phyloP scores from a whole-genome alignment of 2,888 invertebrate genomes.

The Sarcophaga caerulescens region DNA sequence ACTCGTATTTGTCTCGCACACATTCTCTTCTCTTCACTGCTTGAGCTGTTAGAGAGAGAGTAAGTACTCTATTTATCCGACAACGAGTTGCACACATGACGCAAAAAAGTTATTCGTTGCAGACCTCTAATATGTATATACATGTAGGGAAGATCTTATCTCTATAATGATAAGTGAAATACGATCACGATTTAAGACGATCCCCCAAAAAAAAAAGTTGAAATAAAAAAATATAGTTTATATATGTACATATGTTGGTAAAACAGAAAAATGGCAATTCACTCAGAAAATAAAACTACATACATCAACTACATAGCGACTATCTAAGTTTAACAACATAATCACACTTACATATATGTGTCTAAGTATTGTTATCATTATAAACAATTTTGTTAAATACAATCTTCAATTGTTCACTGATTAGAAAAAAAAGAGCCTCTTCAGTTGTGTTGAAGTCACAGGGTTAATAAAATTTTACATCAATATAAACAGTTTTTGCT shows the following conservation, averaged over 20 bases:
- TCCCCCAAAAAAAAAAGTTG: not conserved
- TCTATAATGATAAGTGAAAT: too few species aligned
- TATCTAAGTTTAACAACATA: not conserved
- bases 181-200: not conserved
- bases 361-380: slow-evolving; percentile 20
- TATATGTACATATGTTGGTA: too few species aligned
- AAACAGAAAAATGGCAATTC: not conserved
- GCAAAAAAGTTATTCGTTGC: too few species aligned
- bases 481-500: not conserved
- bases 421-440: not conserved
- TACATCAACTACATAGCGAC: not conserved
- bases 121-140: too few species aligned
- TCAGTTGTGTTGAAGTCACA: not conserved
- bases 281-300: not conserved
- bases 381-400: slow-evolving; percentile 8
- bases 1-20: too few species aligned
- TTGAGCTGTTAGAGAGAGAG: too few species aligned
- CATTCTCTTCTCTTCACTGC: too few species aligned
- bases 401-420: not conserved
- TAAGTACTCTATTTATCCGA: too few species aligned
- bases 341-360: not conserved
- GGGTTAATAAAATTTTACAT: not conserved
- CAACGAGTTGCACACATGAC: too few species aligned
- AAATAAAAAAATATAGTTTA: not conserved
- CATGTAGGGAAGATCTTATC: too few species aligned